These are phyloP conservation scores for Triops longicaudatus DNA, from an alignment of 1,140 invertebrate species.

Conservation along the genomic window DNA sequence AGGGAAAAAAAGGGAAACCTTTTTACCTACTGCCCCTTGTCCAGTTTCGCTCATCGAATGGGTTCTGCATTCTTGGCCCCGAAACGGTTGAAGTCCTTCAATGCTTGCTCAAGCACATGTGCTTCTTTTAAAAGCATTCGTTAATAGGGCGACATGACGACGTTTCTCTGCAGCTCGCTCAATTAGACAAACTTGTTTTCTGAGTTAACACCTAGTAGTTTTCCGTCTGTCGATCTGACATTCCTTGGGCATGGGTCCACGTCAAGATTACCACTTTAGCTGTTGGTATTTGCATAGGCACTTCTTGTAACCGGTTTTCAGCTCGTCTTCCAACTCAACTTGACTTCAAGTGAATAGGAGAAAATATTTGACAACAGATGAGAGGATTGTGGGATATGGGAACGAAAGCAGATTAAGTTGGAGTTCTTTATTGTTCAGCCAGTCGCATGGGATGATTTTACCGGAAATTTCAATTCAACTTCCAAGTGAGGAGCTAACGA, in stretches of 20 bases:
- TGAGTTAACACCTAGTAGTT: not conserved
- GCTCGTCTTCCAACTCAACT: not conserved
- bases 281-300: not conserved
- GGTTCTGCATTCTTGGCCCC: too few relatives aligned
- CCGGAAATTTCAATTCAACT: too few relatives aligned
- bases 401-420: too few relatives aligned
- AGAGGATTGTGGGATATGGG: too few relatives aligned
- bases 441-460: too few relatives aligned
- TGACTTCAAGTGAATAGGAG: not conserved
- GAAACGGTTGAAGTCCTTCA: not conserved
- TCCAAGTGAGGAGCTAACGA: too few relatives aligned
- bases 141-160: not conserved
- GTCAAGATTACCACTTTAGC: not conserved
- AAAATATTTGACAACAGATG: too few relatives aligned
- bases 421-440: too few relatives aligned
- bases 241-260: constrained; percentile 13
- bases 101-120: not conserved
- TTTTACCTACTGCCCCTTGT: not conserved
- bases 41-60: not conserved
- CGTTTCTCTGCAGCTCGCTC: not conserved
- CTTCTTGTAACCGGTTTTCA: not conserved
- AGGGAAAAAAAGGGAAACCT: not conserved
- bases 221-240: not conserved
- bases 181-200: not conserved
- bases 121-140: not conserved